phyloP scores from a whole-genome alignment of 2,113 vertebrate genomes.

The Ceyx melanurus region DNA sequence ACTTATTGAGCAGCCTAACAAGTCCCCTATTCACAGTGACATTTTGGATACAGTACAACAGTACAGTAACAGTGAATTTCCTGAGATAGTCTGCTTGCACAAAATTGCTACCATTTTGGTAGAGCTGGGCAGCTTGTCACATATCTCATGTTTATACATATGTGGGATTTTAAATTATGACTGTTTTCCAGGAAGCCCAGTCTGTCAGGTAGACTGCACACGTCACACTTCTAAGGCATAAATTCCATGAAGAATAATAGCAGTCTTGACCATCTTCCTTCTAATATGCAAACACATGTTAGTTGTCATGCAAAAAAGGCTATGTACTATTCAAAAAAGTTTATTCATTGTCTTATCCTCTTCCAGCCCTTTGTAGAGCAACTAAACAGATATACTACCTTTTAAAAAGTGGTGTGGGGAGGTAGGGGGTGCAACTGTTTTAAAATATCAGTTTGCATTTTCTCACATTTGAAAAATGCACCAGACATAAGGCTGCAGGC shows the following conservation, averaged over 20 bases:
- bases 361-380: not conserved
- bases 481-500: not conserved
- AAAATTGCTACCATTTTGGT: not conserved
- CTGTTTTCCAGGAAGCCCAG: not conserved
- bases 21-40: accelerated
- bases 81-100: not conserved
- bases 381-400: not conserved
- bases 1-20: not conserved
- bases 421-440: not conserved
- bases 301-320: not conserved
- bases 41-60: not conserved
- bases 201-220: not conserved
- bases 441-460: not conserved
- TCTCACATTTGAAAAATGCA: not conserved
- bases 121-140: not conserved
- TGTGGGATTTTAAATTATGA: not conserved
- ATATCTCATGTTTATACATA: not conserved
- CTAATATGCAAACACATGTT: not conserved
- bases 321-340: not conserved
- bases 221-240: not conserved
- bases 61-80: not conserved
- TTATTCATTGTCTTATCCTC: not conserved
- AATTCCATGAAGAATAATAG: not conserved
- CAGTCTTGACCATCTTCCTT: not conserved
- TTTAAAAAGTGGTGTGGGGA: not conserved